Percentiles rank a stretch among this genome's conserved stretches.
Evolutionary conservation across 2,797 vertebrate species (phyloP).

Genomic region (Parambassis ranga): DNA sequence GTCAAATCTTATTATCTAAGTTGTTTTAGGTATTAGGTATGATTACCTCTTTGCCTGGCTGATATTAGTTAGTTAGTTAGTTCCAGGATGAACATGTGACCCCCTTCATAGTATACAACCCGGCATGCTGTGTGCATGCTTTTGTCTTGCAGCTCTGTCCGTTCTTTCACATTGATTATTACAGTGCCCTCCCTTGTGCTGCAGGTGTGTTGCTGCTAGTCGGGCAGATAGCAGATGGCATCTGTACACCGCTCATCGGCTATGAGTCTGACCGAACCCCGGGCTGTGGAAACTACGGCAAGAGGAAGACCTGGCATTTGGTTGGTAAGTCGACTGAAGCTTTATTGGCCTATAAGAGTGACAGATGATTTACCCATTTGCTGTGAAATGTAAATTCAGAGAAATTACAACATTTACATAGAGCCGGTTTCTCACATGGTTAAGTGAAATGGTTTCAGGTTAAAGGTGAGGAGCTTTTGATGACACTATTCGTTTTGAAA

Average conservation of each 20-base stretch:
- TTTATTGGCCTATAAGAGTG: background rate
- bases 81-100: too few relatives aligned
- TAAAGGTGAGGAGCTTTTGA: too few relatives aligned
- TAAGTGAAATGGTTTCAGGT: too few relatives aligned
- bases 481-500: too few relatives aligned
- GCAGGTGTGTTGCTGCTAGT: slow-evolving; percentile 83
- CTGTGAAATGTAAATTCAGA: background rate
- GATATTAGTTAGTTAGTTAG: too few relatives aligned
- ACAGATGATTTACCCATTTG: background rate
- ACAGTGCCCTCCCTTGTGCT: background rate
- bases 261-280: slow-evolving; percentile 86
- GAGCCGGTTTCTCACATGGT: too few relatives aligned
- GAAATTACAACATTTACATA: background rate
- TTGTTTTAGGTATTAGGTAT: too few relatives aligned
- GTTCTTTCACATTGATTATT: background rate
- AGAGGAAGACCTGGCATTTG: slow-evolving; percentile 93
- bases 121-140: background rate
- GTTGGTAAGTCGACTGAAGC: slow-evolving; percentile 77
- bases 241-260: slow-evolving; percentile 91
- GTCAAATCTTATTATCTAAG: too few relatives aligned
- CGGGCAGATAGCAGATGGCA: slow-evolving; percentile 87
- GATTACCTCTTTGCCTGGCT: too few relatives aligned
- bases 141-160: background rate
- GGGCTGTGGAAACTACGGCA: slow-evolving; percentile 84
- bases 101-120: too few relatives aligned